phyloP scores from a whole-genome alignment of 1,140 invertebrate genomes.

The Pomacea maculata region DNA sequence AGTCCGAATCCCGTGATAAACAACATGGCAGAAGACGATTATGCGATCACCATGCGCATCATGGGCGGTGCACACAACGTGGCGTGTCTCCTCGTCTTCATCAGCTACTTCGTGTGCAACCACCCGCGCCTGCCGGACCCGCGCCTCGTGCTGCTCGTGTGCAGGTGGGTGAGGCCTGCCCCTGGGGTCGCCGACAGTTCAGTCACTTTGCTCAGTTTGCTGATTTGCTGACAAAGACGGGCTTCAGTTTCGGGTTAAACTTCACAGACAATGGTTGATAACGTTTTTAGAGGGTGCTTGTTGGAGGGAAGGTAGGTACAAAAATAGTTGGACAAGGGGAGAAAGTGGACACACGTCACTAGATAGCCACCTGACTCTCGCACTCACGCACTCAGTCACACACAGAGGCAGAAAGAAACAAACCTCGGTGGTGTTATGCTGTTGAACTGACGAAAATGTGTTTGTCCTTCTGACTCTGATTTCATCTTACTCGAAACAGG shows the following conservation, averaged over 20 bases:
- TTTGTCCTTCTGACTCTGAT: too few relatives aligned
- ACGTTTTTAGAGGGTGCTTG: too few relatives aligned
- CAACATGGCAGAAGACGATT: slow-evolving; percentile 39
- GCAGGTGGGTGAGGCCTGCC: slow-evolving; percentile 42
- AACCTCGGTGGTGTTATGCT: background rate
- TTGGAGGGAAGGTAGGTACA: too few relatives aligned
- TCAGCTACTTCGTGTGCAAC: slow-evolving; percentile 65
- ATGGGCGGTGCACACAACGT: slow-evolving; percentile 62
- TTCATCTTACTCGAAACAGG: slow-evolving; percentile 15
- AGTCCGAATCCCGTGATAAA: slow-evolving; percentile 51
- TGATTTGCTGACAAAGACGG: too few relatives aligned
- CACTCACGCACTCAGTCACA: too few relatives aligned
- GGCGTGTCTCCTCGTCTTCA: slow-evolving; percentile 56
- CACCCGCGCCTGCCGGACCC: slow-evolving; percentile 61
- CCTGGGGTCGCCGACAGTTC: too few relatives aligned
- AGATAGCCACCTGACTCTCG: too few relatives aligned
- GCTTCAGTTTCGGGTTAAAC: too few relatives aligned
- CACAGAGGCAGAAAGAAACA: background rate
- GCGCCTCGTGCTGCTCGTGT: slow-evolving; percentile 31
- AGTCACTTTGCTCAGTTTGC: too few relatives aligned
- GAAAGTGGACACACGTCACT: too few relatives aligned
- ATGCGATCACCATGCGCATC: slow-evolving; percentile 50
- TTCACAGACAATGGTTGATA: too few relatives aligned
- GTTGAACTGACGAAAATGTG: background rate
- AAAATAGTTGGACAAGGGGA: too few relatives aligned